Evolutionary conservation across 23 tunicate genomes (phyloP), one percentile per base, ranked within the genome.

Genomic region (Trididemnum nubilum): DNA sequence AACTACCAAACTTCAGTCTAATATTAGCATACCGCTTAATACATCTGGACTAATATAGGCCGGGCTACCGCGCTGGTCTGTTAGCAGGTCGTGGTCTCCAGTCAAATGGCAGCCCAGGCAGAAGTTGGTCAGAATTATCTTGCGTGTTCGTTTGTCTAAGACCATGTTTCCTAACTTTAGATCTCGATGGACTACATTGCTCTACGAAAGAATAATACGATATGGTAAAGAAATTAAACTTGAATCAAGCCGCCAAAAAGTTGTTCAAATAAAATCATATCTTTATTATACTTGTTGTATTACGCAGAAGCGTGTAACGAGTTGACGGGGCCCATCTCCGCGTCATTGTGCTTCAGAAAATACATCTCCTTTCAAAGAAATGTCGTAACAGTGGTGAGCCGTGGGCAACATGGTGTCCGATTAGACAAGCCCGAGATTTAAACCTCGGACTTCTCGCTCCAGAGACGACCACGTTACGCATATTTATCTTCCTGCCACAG

Each of bases 21-120:
- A n/a, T n/a, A n/a, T n/a, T n/a, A 32, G 7, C 74, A 9, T 70
- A 91, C 97, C 97, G 52, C 97, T 91, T 23, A 91, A 40, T 30
- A 91, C 97, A 75, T 91, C 97, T 0, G 97, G 97, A 33, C 97
- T 91, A 29, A 91, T 91, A 63, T 91, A 91, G 37, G 97, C 97
- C 1, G 97, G 97, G 76, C 97, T 85, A 34, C 97, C 97, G 1
- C 87, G 67, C 64, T 85, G 89, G 50, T 91, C 97, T 1, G 81
- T 85, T 54, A 91, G 60, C 59, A 91, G 50, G 51, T 91, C 90
- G 0, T 76, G 58, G 50, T 91, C 97, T 5, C 63, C 38, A 72
- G 76, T 85, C 34, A 91, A 60, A 39, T 91, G 97, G 0, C 97
- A 82, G 18, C 97, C 97, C 4, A 91, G 90, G 50, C 97, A 81